Evolutionary conservation across 2,113 vertebrate species (phyloP).

Genomic region (Ctenomys sociabilis): DNA sequence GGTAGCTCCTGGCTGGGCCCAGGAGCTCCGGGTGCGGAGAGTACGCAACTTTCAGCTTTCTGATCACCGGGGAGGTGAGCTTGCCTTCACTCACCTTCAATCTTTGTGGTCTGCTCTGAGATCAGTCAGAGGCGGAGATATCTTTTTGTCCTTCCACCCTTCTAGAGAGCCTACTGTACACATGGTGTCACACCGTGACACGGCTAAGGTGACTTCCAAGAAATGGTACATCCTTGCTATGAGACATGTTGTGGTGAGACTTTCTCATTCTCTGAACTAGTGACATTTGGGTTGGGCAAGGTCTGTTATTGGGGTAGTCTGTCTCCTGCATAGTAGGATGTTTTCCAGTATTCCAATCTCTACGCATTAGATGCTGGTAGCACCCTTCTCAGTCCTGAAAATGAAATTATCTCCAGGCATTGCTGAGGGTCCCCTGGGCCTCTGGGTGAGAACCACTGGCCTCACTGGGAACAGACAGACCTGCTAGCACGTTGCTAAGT

Average conservation of each 20-base stretch:
- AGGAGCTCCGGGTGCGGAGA: neutral
- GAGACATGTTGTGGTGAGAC: neutral
- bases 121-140: neutral
- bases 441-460: neutral
- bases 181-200: neutral
- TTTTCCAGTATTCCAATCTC: neutral
- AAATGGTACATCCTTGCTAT: neutral
- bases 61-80: neutral
- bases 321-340: neutral
- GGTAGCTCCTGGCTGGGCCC: neutral
- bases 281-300: neutral
- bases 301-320: neutral
- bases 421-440: neutral
- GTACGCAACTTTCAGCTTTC: neutral
- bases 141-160: neutral
- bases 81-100: neutral
- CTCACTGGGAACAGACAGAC: neutral
- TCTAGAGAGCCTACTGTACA: neutral
- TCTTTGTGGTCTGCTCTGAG: neutral
- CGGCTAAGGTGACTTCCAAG: neutral
- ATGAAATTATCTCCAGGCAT: conserved; percentile 17
- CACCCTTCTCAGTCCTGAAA: neutral
- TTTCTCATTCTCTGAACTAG: neutral
- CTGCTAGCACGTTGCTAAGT: neutral
- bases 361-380: neutral